These are phyloP conservation scores for Valencia hispanica DNA, from an alignment of 2,797 vertebrate species.

Conservation along the genomic window DNA sequence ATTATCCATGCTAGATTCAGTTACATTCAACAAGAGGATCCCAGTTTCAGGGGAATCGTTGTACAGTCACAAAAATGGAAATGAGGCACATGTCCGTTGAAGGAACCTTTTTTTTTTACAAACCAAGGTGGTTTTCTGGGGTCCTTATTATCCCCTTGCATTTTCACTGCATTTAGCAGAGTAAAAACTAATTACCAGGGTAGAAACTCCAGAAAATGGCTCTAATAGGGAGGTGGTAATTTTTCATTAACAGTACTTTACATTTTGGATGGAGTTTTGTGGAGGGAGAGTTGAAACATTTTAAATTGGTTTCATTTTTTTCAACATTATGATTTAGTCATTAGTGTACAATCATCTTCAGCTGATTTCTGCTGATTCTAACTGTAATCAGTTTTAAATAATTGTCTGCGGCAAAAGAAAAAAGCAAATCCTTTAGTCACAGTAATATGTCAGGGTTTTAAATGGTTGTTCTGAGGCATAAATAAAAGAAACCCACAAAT, in stretches of 20 bases:
- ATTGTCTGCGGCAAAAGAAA: neutral
- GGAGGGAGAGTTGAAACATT: neutral
- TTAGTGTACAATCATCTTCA: neutral
- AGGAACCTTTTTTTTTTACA: neutral
- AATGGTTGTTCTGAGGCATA: neutral
- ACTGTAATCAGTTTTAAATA: neutral
- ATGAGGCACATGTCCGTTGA: neutral
- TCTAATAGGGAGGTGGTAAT: neutral
- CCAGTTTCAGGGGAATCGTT: neutral
- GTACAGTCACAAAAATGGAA: neutral
- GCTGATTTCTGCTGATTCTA: neutral
- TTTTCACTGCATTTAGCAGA: neutral
- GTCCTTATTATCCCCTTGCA: neutral
- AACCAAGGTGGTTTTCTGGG: neutral
- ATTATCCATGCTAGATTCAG: neutral
- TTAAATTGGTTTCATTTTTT: neutral
- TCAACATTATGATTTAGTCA: neutral
- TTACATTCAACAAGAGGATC: slow-evolving; percentile 5
- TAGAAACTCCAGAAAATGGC: neutral
- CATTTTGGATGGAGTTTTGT: neutral
- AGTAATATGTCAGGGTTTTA: neutral
- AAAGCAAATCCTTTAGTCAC: neutral
- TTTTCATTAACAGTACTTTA: neutral
- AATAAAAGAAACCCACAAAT: neutral
- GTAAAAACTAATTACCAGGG: neutral